phyloP scores from a whole-genome alignment of 1,140 invertebrate genomes.

The Acromyrmex echinatior region DNA sequence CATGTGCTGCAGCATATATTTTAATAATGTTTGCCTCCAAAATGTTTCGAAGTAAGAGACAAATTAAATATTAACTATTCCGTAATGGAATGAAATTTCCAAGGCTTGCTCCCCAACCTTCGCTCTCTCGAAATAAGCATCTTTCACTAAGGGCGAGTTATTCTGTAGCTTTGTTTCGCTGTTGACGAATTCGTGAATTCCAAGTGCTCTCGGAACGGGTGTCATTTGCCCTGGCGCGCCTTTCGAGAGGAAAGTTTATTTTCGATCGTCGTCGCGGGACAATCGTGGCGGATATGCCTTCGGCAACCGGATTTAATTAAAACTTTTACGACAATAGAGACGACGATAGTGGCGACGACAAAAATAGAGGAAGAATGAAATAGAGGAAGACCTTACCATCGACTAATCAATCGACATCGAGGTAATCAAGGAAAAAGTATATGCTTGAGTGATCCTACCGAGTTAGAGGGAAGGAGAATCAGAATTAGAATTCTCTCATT shows the following conservation, averaged over 20 bases:
- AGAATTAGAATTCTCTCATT: too few relatives aligned
- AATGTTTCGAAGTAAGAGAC: neutral
- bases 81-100: slow-evolving; percentile 8
- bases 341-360: neutral
- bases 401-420: slow-evolving; percentile 72
- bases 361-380: neutral
- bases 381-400: slow-evolving; percentile 63
- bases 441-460: slow-evolving; percentile 17
- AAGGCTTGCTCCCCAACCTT: neutral
- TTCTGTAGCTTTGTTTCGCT: slow-evolving; percentile 31
- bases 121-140: slow-evolving; percentile 19
- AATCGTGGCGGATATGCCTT: slow-evolving; percentile 68
- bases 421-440: slow-evolving; percentile 70
- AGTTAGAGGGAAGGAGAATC: slow-evolving; percentile 23
- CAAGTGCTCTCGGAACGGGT: slow-evolving; percentile 25
- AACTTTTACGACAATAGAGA: slow-evolving; percentile 73
- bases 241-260: slow-evolving; percentile 67
- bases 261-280: slow-evolving; percentile 56
- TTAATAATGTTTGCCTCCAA: neutral
- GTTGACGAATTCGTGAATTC: slow-evolving; percentile 53
- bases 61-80: slow-evolving; percentile 33
- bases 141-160: slow-evolving; percentile 44
- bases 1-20: neutral
- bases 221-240: slow-evolving; percentile 57
- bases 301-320: slow-evolving; percentile 74